Percentiles rank a stretch among this genome's conserved stretches.
These are phyloP conservation scores for Agrotis puta DNA, from an alignment of 2,888 invertebrate species.

Conservation along the genomic window DNA sequence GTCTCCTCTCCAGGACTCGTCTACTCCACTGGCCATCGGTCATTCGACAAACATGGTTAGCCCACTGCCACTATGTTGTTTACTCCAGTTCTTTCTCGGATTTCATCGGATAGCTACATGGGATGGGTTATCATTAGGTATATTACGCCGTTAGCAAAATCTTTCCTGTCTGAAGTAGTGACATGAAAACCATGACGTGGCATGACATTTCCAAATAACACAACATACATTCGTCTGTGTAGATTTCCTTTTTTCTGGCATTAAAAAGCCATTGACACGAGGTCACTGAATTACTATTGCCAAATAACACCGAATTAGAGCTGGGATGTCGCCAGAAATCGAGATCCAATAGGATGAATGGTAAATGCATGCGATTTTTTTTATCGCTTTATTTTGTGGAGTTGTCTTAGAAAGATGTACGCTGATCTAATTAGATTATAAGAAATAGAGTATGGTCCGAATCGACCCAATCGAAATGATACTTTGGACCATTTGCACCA, in stretches of 20 bases:
- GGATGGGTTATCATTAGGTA: neutral
- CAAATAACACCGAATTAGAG: slow-evolving; percentile 34
- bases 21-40: too few relatives aligned
- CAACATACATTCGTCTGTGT: neutral
- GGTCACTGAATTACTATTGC: slow-evolving; percentile 30
- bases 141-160: neutral
- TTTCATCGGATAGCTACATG: neutral
- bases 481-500: too few relatives aligned
- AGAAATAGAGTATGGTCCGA: too few relatives aligned
- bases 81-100: too few relatives aligned
- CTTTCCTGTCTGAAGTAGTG: neutral
- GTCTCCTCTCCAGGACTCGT: too few relatives aligned
- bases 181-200: neutral
- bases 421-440: neutral
- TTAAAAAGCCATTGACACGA: slow-evolving; percentile 36
- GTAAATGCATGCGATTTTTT: slow-evolving; percentile 5
- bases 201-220: neutral
- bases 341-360: slow-evolving; percentile 31
- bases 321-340: slow-evolving; percentile 44
- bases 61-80: too few relatives aligned
- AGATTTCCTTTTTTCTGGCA: slow-evolving; percentile 4
- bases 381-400: neutral
- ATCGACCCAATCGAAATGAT: too few relatives aligned
- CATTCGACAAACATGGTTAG: too few relatives aligned
- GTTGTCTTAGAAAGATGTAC: neutral